phyloP scores from a whole-genome alignment of 2,888 invertebrate genomes.

The Rhamnusium bicolor region DNA sequence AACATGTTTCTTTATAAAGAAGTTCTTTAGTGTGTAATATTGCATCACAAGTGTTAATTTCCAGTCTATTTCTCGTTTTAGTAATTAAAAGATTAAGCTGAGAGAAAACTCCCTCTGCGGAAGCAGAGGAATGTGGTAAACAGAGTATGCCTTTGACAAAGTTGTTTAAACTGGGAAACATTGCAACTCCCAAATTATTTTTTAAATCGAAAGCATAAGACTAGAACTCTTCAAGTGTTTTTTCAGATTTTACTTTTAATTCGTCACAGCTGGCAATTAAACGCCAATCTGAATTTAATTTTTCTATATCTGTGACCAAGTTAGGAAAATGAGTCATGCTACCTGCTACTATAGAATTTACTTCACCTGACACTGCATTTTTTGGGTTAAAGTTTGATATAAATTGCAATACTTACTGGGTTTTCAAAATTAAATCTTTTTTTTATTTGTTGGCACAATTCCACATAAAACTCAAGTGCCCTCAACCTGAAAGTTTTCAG shows the following conservation, averaged over 20 bases:
- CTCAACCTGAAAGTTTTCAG: slow-evolving; percentile 24
- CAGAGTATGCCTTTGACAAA: slow-evolving; percentile 23
- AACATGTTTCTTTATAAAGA: not conserved
- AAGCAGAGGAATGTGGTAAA: slow-evolving; percentile 29
- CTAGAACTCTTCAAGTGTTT: slow-evolving; percentile 24
- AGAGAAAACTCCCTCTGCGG: slow-evolving; percentile 28
- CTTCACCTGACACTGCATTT: slow-evolving; percentile 14
- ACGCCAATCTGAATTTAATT: slow-evolving; percentile 29
- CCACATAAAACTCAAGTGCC: slow-evolving; percentile 34
- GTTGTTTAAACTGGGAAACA: slow-evolving; percentile 36
- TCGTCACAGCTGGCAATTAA: slow-evolving; percentile 18
- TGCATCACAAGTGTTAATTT: slow-evolving; percentile 5
- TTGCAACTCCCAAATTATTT: slow-evolving; percentile 27
- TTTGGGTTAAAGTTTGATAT: slow-evolving; percentile 20
- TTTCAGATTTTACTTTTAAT: slow-evolving; percentile 12
- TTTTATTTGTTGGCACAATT: slow-evolving; percentile 34
- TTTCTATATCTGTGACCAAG: slow-evolving; percentile 18
- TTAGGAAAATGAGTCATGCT: not conserved
- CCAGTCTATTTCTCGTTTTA: slow-evolving; percentile 17
- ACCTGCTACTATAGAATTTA: slow-evolving; percentile 13
- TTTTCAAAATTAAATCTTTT: slow-evolving; percentile 28
- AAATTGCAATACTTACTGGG: slow-evolving; percentile 26
- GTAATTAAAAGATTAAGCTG: slow-evolving; percentile 14
- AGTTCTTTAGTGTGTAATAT: slow-evolving; percentile 7
- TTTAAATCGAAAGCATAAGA: slow-evolving; percentile 26